A percentile compares a stretch with the other conserved stretches of the same genome.
phyloP scores from a whole-genome alignment of 2,113 vertebrate species.

The Leptobrachium leishanense region DNA sequence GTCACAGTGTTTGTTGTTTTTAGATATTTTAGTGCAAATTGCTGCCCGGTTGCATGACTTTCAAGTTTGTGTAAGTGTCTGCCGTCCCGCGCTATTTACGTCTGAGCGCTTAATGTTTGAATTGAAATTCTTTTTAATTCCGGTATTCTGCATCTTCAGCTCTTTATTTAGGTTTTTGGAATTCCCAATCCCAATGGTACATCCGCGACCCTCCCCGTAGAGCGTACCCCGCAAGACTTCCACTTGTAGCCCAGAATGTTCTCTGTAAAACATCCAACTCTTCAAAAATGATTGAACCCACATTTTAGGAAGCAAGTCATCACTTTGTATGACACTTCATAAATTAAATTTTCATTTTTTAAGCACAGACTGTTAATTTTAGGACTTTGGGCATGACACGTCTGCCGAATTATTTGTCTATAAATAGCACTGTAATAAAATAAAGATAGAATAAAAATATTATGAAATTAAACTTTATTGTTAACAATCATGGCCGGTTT shows the following conservation, averaged over 20 bases:
- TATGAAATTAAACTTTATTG: too few relatives aligned
- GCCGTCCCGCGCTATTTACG: slow-evolving; percentile 56
- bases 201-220: too few relatives aligned
- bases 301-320: background rate
- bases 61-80: slow-evolving; percentile 58
- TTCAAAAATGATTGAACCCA: background rate
- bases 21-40: slow-evolving; percentile 64
- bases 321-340: background rate
- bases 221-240: too few relatives aligned
- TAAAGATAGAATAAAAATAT: too few relatives aligned
- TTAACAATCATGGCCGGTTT: too few relatives aligned
- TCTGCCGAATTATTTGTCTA: too few relatives aligned
- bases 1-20: slow-evolving; percentile 65
- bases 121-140: slow-evolving; percentile 54
- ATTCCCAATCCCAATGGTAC: background rate
- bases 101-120: slow-evolving; percentile 54
- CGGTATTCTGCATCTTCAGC: slow-evolving; percentile 49
- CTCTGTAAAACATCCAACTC: too few relatives aligned
- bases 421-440: too few relatives aligned
- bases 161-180: slow-evolving; percentile 28
- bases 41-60: slow-evolving; percentile 58
- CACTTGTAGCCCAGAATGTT: background rate
- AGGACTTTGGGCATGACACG: too few relatives aligned
- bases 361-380: too few relatives aligned
- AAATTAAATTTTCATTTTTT: background rate